Evolutionary conservation across 2,113 vertebrate species (phyloP), one percentile per base, ranked within the genome.

Genomic region (Tyto alba): DNA sequence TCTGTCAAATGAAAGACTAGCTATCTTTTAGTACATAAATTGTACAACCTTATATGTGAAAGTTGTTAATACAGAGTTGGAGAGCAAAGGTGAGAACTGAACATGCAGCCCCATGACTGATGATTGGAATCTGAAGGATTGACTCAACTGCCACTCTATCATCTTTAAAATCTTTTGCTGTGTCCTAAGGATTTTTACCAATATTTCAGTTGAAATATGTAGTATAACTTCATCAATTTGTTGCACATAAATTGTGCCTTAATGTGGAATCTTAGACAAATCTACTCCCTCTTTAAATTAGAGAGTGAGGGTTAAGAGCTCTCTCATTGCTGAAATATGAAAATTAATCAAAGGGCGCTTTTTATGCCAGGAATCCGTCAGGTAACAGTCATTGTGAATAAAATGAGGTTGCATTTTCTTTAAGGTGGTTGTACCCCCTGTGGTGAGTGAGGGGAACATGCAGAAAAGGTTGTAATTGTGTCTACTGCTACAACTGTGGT

Each of bases 191-290:
- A 43, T 81, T 93, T 86, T 76, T 69, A 82, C 17, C 2, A 19
- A 7, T 68, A 76, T 29, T 68, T 69, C 60, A 55, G 40, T 85
- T 62, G 52, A 95, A 64, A 25, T 57, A 66, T 48, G 21, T 85
- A 62, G 52, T 78, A 36, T 77, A 57, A 93, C 69, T 75, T 9
- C 41, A 52, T 83, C 30, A 9, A 29, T 81, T 21, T 96, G 25
- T 96, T 86, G 59, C 3, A 6, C 66, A 20, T 72, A 55, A 82
- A 60, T 67, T 82, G 38, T 96, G 91, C 87, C 94, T 97, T 96
- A 96, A 79, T n/a, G 6, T 67, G 47, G 48, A 96, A 90, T 89
- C 73, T 41, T 88, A 72, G 88, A 25, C 32, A 87, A 74, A 80
- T 91, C 48, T 85, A 40, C 8, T 85, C 7, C 25, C 48, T 81